Conservation (phyloP, 2,888 invertebrate species). For the Dorcus parallelipipedus region DNA sequence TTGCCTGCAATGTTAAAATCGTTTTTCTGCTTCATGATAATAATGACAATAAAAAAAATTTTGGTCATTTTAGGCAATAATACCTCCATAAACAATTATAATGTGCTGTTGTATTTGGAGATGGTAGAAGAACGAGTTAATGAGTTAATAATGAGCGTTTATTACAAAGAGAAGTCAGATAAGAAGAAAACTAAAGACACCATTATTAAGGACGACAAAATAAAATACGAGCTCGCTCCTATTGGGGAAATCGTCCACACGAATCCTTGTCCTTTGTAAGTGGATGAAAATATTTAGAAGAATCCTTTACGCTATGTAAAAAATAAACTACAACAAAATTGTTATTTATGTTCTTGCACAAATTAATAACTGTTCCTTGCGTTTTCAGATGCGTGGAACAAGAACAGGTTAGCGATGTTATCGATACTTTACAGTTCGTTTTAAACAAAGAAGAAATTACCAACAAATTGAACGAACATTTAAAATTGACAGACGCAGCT, state of each 20-base stretch:
- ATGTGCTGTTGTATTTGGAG: constrained; percentile 77
- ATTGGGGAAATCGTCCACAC: constrained; percentile 46
- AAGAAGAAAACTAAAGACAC: constrained; percentile 34
- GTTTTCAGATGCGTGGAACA: constrained; percentile 51
- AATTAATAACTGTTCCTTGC: constrained; percentile 25
- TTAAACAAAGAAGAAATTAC: constrained; percentile 38
- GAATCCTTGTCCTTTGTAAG: constrained; percentile 54
- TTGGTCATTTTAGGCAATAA: constrained; percentile 54
- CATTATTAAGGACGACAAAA: constrained; percentile 42
- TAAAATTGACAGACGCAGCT: constrained; percentile 37
- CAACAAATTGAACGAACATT: constrained; percentile 34
- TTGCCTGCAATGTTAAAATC: too few relatives aligned
- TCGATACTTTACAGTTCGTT: constrained; percentile 43
- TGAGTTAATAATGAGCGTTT: constrained; percentile 61
- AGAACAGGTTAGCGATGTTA: constrained; percentile 49
- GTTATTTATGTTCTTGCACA: neutral
- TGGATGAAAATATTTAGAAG: constrained; percentile 11
- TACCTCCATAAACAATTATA: constrained; percentile 68
- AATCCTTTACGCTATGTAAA: neutral
- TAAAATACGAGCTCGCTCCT: constrained; percentile 38
- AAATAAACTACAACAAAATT: neutral
- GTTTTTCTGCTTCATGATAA: too few relatives aligned
- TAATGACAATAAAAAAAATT: constrained; percentile 16
- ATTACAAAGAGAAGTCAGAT: constrained; percentile 40
- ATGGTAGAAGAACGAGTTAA: constrained; percentile 74